Evolutionary conservation across 2,888 invertebrate genomes (phyloP).

Genomic region (Ctenicera cuprea): DNA sequence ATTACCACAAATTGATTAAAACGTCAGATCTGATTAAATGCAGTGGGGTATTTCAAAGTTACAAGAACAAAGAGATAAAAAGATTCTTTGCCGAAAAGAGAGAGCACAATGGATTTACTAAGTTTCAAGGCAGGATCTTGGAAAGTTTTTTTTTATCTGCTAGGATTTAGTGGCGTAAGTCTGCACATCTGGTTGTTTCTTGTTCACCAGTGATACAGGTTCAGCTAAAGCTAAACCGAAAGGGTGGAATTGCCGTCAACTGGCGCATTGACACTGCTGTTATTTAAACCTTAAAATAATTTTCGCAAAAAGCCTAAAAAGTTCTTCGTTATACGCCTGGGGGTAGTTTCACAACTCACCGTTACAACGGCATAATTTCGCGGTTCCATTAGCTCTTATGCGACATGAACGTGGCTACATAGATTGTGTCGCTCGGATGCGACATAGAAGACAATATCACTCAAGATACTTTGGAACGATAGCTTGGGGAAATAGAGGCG

Average conservation of each 20-base stretch:
- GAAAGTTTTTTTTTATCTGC: conserved; percentile 29
- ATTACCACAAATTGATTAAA: conserved; percentile 1
- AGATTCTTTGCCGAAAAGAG: neutral
- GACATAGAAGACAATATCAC: conserved; percentile 48
- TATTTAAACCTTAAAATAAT: too few relatives aligned
- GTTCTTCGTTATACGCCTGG: neutral
- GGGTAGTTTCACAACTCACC: conserved; percentile 34
- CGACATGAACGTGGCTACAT: conserved; percentile 34
- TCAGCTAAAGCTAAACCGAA: neutral
- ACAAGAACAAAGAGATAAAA: conserved; percentile 11
- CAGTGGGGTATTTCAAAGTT: conserved; percentile 4
- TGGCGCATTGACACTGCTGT: neutral
- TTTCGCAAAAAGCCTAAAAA: too few relatives aligned
- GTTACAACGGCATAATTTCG: conserved; percentile 30
- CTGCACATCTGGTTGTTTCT: conserved; percentile 26
- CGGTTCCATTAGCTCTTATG: conserved; percentile 43
- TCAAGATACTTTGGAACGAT: conserved; percentile 49
- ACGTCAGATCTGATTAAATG: conserved; percentile 1
- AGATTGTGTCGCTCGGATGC: conserved; percentile 39
- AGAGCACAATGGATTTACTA: conserved; percentile 25
- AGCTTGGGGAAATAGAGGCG: conserved; percentile 48
- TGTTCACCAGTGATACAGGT: conserved; percentile 13
- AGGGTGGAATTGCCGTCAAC: neutral
- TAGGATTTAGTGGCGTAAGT: conserved; percentile 24
- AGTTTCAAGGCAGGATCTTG: conserved; percentile 25